Base-by-base conservation (phyloP, 2,113 vertebrate species). In the Nestor notabilis region DNA sequence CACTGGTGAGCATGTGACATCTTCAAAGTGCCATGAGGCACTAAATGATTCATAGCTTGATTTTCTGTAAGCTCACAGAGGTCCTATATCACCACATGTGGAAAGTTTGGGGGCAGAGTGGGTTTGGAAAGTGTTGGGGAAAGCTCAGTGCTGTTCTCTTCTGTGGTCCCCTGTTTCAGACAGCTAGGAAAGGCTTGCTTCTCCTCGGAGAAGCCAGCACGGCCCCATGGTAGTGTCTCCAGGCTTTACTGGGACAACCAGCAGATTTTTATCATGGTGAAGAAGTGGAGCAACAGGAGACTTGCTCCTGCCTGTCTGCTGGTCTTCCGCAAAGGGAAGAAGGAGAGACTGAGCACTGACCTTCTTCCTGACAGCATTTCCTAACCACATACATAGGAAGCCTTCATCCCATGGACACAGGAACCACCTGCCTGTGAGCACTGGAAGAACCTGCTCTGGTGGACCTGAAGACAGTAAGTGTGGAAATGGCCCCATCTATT, bases 401-500 rank as follows among this genome's bases (percentile, higher is more conserved):
- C 4, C 1, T 88, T 37, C 19, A 37, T 53, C 19, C 19, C 70
- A 4, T 0, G 4, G 39, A 4, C 24, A 25, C 15, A 2, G 8
- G 43, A 77, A 70, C 64, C 78, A 31, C 56, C 75, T 79, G 4
- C 47, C 31, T 41, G 35, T 0, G 43, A 43, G 20, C 39, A 0
- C 31, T 8, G 44, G 52, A 37, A 95, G 68, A 83, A 52, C n/a
- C 27, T 44, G 52, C 44, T 63, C 23, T 0, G 21, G 6, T 35
- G 17, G 49, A 41, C 9, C 35, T 39, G 8, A 23, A 13, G 28
- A 13, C 7, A 15, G 6, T 47, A 41, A 17, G 2, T 68, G 80
- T 56, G 92, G 39, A 52, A 89, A 68, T 49, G 65, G 76, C 97
- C 74, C 95, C 95, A 94, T 90, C 86, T 97, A 11, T 86, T 90